Evolutionary conservation across 2,113 vertebrate species (phyloP).

Genomic region (Anoplopoma fimbria): DNA sequence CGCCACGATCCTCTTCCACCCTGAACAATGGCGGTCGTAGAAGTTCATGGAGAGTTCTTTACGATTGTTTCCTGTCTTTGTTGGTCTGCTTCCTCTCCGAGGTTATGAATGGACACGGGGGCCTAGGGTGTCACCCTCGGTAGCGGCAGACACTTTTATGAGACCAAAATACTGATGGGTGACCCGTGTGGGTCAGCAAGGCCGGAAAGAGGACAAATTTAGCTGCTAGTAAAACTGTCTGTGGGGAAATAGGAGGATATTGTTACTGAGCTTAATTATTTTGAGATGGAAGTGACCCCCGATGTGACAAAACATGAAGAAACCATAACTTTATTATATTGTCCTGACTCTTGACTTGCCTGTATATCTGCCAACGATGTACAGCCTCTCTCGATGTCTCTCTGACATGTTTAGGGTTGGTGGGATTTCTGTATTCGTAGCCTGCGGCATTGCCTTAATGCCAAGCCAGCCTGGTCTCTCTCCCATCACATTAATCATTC

Average conservation of each 20-base stretch:
- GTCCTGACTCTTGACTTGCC: background rate
- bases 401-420: constrained; percentile 8
- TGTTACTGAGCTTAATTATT: constrained; percentile 54
- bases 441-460: constrained; percentile 1
- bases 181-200: constrained; percentile 55
- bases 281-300: constrained; percentile 50
- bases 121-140: background rate
- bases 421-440: constrained; percentile 13
- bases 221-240: constrained; percentile 43
- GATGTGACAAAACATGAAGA: constrained; percentile 16
- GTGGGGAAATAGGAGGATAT: constrained; percentile 50
- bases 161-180: constrained; percentile 67
- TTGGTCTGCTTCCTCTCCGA: constrained; percentile 68
- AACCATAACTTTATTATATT: constrained; percentile 15
- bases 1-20: constrained; percentile 63
- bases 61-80: constrained; percentile 84
- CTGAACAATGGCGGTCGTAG: constrained; percentile 67
- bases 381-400: constrained; percentile 2
- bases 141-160: constrained; percentile 61
- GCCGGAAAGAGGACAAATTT: constrained; percentile 64
- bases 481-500: constrained; percentile 60
- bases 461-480: constrained; percentile 21
- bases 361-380: background rate
- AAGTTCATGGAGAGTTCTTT: constrained; percentile 65
- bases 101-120: constrained; percentile 75